A percentile compares a stretch with the other conserved stretches of the same genome.
phyloP scores from a whole-genome alignment of 2,888 invertebrate genomes.

The Theretra japonica region DNA sequence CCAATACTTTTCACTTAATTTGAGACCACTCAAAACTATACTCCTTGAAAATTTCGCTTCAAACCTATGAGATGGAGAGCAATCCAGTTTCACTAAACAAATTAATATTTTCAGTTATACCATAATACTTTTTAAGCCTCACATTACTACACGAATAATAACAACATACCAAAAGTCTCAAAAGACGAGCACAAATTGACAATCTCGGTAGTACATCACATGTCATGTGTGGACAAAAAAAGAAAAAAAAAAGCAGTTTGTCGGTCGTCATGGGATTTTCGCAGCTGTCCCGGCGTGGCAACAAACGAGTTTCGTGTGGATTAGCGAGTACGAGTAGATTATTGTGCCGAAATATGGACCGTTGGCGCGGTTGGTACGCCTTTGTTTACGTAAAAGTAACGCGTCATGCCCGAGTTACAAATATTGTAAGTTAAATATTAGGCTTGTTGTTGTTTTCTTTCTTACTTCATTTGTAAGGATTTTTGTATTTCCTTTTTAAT shows the following conservation, averaged over 20 bases:
- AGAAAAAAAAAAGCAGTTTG: not conserved
- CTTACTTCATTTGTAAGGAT: not conserved
- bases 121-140: too few relatives aligned
- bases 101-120: too few relatives aligned
- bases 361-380: not conserved
- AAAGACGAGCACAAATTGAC: constrained; percentile 1
- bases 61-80: too few relatives aligned
- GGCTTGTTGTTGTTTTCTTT: not conserved
- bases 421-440: not conserved
- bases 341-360: constrained; percentile 5
- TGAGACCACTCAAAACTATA: too few relatives aligned
- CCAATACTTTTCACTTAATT: too few relatives aligned
- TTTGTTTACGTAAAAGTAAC: not conserved
- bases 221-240: not conserved
- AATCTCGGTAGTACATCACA: not conserved
- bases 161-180: not conserved
- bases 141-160: not conserved
- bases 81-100: too few relatives aligned
- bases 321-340: constrained; percentile 3
- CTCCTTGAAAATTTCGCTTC: too few relatives aligned
- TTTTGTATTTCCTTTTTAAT: too few relatives aligned
- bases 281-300: constrained; percentile 5
- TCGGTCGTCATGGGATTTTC: constrained; percentile 3
- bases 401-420: not conserved
- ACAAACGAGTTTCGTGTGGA: constrained; percentile 7